Conservation (phyloP, 2,797 vertebrate species). For the Periparus ater region DNA sequence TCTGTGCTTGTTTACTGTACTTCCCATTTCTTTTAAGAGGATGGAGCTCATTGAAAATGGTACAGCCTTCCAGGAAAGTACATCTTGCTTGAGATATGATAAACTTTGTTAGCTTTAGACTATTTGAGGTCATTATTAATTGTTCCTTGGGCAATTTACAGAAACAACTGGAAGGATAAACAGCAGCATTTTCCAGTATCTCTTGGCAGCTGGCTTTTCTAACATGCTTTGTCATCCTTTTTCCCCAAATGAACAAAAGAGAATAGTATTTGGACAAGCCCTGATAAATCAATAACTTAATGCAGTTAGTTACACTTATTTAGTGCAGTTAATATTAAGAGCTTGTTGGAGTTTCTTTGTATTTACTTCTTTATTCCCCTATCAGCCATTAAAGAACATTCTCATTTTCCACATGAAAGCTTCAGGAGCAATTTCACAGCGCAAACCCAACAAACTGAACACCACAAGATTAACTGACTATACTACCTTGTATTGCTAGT, state of each 20-base stretch:
- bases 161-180: constrained; percentile 30
- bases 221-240: constrained; percentile 43
- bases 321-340: constrained; percentile 78
- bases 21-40: neutral
- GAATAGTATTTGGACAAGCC: constrained; percentile 65
- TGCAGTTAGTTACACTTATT: constrained; percentile 80
- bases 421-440: constrained; percentile 74
- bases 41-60: neutral
- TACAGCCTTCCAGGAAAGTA: constrained; percentile 12
- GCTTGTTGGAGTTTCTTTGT: constrained; percentile 75
- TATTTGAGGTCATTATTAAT: constrained; percentile 36
- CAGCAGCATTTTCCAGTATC: constrained; percentile 16
- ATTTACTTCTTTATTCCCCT: constrained; percentile 82
- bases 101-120: constrained; percentile 14
- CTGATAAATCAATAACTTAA: constrained; percentile 80
- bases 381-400: constrained; percentile 79
- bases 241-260: constrained; percentile 20
- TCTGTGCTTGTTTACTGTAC: constrained; percentile 2
- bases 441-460: constrained; percentile 74
- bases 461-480: constrained; percentile 75
- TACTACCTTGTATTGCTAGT: constrained; percentile 70
- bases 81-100: constrained; percentile 17
- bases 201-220: constrained; percentile 44
- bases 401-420: constrained; percentile 83
- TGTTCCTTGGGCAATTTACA: constrained; percentile 9